A percentile compares a stretch with the other conserved stretches of the same genome.
Conservation (phyloP, 1,140 invertebrate species). For the Drosophila nikananu region DNA sequence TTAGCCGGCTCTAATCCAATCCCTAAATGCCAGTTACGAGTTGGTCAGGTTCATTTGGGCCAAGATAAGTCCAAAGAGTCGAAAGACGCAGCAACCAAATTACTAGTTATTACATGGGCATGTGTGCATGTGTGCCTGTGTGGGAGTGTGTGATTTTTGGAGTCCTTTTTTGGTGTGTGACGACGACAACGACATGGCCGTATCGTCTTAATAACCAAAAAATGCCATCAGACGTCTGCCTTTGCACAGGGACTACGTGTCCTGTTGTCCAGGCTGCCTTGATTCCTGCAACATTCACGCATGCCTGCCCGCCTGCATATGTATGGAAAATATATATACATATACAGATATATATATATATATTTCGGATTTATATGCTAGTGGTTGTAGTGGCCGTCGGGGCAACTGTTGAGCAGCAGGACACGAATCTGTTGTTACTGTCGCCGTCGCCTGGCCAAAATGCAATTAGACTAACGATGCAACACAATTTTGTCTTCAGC, state of each 20-base stretch:
- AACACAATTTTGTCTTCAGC: constrained; percentile 81
- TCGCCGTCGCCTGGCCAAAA: constrained; percentile 56
- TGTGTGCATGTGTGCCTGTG: constrained; percentile 13
- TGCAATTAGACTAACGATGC: constrained; percentile 83
- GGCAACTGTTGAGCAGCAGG: constrained; percentile 39
- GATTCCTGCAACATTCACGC: constrained; percentile 64
- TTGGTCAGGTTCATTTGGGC: constrained; percentile 70
- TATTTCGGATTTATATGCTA: constrained; percentile 1
- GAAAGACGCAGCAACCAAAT: constrained; percentile 63
- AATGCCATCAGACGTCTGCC: constrained; percentile 69
- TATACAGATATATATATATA: neutral
- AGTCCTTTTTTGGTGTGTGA: constrained; percentile 29
- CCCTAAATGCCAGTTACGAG: constrained; percentile 36
- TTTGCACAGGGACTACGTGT: constrained; percentile 32
- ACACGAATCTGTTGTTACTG: constrained; percentile 60
- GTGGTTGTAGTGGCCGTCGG: neutral
- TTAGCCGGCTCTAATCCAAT: neutral
- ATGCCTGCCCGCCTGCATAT: constrained; percentile 48
- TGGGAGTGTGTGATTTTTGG: constrained; percentile 16
- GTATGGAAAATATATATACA: constrained; percentile 1
- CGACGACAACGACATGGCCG: constrained; percentile 30
- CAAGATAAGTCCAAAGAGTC: constrained; percentile 79
- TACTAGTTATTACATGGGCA: constrained; percentile 64
- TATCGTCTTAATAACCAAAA: constrained; percentile 83
- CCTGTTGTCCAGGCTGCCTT: constrained; percentile 31